Percentiles rank a stretch among this genome's conserved stretches.
Evolutionary conservation across 2,797 vertebrate genomes (phyloP).

Genomic region (Erpetoichthys calabaricus): DNA sequence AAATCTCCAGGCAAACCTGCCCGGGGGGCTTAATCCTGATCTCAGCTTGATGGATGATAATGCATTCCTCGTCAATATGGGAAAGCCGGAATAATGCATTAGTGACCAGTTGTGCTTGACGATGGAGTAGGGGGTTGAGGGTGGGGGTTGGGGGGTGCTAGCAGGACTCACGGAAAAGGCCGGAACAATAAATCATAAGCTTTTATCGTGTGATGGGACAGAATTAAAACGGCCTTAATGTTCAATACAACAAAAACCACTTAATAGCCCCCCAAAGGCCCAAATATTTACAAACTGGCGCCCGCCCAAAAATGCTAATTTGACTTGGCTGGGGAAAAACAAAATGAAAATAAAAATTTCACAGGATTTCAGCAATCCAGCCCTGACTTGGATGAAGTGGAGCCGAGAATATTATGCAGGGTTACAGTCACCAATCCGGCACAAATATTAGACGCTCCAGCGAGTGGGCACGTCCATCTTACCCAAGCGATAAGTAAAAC

Average conservation of each 20-base stretch:
- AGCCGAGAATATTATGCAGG: too few species aligned
- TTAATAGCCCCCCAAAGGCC: slow-evolving; percentile 34
- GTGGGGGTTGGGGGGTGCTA: slow-evolving; percentile 17
- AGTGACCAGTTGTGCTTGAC: slow-evolving; percentile 22
- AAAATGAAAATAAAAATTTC: not conserved
- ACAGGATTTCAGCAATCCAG: too few species aligned
- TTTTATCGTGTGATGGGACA: slow-evolving; percentile 43
- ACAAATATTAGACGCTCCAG: too few species aligned
- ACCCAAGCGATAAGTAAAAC: too few species aligned
- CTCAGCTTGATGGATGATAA: slow-evolving; percentile 33
- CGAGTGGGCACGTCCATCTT: too few species aligned
- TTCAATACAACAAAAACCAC: slow-evolving; percentile 35
- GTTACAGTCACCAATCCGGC: too few species aligned
- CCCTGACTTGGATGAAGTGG: too few species aligned
- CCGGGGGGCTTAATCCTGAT: slow-evolving; percentile 15
- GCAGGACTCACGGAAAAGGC: slow-evolving; percentile 29
- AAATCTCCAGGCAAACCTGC: slow-evolving; percentile 28
- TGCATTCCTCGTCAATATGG: slow-evolving; percentile 21
- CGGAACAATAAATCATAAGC: slow-evolving; percentile 53
- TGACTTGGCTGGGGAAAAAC: slow-evolving; percentile 1
- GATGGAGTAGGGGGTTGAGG: slow-evolving; percentile 5
- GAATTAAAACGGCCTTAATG: slow-evolving; percentile 44
- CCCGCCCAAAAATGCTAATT: slow-evolving; percentile 30
- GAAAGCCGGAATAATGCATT: slow-evolving; percentile 36
- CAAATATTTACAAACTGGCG: slow-evolving; percentile 29